phyloP scores from a whole-genome alignment of 2,888 invertebrate species.

The Erpobdella octoculata region DNA sequence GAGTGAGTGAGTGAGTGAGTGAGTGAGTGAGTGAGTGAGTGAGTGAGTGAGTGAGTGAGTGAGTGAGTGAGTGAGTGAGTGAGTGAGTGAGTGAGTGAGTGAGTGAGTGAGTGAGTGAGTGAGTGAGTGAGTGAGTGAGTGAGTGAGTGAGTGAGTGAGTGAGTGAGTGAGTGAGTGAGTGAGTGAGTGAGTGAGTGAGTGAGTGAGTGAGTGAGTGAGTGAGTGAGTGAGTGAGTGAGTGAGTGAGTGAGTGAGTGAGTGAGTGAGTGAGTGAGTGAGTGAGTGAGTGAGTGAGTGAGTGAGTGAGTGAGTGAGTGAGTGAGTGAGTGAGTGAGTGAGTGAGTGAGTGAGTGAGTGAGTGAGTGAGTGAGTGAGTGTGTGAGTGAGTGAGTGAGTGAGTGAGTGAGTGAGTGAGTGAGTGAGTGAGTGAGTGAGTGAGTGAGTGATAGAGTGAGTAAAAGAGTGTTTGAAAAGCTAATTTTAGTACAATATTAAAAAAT shows the following conservation, averaged over 20 bases:
- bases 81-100: background rate
- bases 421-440: background rate
- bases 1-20: slow-evolving; percentile 3
- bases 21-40: slow-evolving; percentile 5
- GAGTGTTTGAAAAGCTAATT: background rate
- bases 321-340: background rate
- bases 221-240: background rate
- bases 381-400: background rate
- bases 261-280: background rate
- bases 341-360: background rate
- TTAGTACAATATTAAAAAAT: background rate
- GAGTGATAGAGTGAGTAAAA: background rate
- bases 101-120: background rate
- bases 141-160: background rate
- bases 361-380: background rate
- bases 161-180: background rate
- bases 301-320: background rate
- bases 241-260: background rate
- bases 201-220: background rate
- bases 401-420: background rate
- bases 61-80: background rate
- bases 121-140: background rate
- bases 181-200: background rate
- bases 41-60: background rate
- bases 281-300: background rate